A percentile compares a stretch with the other conserved stretches of the same genome.
Conservation (phyloP, 2,113 vertebrate genomes). For the Bufo bufo region DNA sequence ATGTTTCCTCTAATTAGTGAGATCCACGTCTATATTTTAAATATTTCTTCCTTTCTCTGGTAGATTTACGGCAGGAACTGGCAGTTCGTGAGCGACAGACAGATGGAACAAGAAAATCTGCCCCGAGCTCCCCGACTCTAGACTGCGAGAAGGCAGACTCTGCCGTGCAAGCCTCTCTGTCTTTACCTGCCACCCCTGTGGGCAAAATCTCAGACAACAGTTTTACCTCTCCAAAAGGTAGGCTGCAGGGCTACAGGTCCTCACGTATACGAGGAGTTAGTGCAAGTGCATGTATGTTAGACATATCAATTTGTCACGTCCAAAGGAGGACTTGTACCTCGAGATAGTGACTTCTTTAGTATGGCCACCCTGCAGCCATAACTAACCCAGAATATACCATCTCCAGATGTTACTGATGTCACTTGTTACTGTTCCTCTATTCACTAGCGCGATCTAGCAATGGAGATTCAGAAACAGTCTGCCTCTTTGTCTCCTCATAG, state of each 20-base stretch:
- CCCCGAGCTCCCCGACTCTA: constrained; percentile 91
- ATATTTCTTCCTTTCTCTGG: not conserved
- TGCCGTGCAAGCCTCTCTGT: constrained; percentile 91
- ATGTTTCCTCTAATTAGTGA: not conserved
- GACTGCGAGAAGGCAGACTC: constrained; percentile 94
- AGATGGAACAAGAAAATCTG: constrained; percentile 88
- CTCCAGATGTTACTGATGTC: too few species aligned
- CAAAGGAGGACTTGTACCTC: too few species aligned
- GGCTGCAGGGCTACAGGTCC: not conserved
- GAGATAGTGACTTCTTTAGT: too few species aligned
- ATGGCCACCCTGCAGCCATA: too few species aligned
- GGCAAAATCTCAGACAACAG: constrained; percentile 85
- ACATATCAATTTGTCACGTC: too few species aligned
- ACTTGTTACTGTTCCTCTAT: too few species aligned
- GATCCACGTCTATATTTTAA: not conserved
- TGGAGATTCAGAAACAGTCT: too few species aligned
- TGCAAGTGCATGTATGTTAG: too few species aligned
- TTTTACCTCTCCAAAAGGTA: constrained; percentile 90
- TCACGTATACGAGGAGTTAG: too few species aligned
- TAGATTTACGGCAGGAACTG: constrained; percentile 94
- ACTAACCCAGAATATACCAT: too few species aligned
- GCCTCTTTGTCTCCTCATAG: too few species aligned
- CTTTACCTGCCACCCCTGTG: constrained; percentile 92
- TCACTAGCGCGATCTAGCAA: too few species aligned
- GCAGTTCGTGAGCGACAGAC: constrained; percentile 92